phyloP scores from a whole-genome alignment of 2,888 invertebrate species.

The Nephrocerus scutellatus region DNA sequence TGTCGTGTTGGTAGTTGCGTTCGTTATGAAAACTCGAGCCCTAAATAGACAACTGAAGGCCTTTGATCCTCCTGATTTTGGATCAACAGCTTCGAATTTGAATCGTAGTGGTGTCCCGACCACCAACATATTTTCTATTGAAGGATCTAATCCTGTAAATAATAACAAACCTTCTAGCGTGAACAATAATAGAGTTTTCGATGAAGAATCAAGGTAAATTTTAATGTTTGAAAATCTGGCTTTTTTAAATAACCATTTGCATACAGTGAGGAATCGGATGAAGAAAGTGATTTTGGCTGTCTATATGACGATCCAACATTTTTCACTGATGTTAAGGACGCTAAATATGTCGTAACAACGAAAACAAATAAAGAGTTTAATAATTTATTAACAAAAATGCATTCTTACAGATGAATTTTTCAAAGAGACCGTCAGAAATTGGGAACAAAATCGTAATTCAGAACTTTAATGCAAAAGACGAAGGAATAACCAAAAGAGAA shows the following conservation, averaged over 20 bases:
- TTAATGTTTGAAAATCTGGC: neutral
- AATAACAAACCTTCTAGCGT: slow-evolving; percentile 44
- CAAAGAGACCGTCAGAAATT: no score
- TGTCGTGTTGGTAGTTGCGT: slow-evolving; percentile 51
- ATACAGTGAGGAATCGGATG: slow-evolving; percentile 51
- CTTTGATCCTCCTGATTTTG: slow-evolving; percentile 56
- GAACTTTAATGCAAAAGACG: no score
- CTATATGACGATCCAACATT: slow-evolving; percentile 56
- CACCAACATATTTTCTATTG: slow-evolving; percentile 63
- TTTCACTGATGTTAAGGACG: no score
- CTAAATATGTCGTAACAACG: no score
- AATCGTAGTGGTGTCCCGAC: slow-evolving; percentile 53
- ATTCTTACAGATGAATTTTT: no score
- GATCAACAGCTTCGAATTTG: slow-evolving; percentile 55
- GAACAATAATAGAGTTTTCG: slow-evolving; percentile 12
- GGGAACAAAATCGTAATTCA: no score
- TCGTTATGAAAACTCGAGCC: slow-evolving; percentile 53
- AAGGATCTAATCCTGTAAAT: slow-evolving; percentile 67
- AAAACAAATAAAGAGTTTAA: no score
- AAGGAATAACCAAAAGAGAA: no score
- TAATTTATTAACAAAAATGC: no score
- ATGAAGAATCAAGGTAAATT: slow-evolving; percentile 19
- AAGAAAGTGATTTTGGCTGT: slow-evolving; percentile 57
- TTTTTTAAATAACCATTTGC: slow-evolving; percentile 7
- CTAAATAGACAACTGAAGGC: slow-evolving; percentile 56